phyloP scores from a whole-genome alignment of 30 jellyfish, hydroid and myxozoan species.

The Turritopsis dohrnii region DNA sequence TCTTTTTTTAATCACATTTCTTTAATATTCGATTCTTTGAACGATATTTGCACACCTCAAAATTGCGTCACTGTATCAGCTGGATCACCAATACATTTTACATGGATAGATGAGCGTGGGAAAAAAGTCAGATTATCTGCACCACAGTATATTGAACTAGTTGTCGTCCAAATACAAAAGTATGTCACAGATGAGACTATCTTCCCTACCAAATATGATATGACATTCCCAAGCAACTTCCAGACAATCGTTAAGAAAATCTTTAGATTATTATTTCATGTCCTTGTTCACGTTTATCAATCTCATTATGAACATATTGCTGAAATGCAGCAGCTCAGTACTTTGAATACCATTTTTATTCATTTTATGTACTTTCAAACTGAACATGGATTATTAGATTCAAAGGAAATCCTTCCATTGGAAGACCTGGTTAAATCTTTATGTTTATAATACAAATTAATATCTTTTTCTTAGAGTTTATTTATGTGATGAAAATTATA shows the following conservation, averaged over 20 bases:
- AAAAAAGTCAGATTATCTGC: conserved; percentile 91
- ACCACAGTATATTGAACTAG: conserved; percentile 90
- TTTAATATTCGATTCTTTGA: conserved; percentile 62
- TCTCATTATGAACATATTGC: conserved; percentile 61
- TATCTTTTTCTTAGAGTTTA: background rate
- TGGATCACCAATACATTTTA: conserved; percentile 72
- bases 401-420: conserved; percentile 80
- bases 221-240: conserved; percentile 68
- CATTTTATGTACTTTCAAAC: conserved; percentile 96
- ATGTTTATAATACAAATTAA: conserved; percentile 33
- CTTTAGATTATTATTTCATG: conserved; percentile 84
- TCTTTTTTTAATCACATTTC: conserved; percentile 85
- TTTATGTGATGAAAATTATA: background rate
- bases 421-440: conserved; percentile 88
- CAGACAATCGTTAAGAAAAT: conserved; percentile 57
- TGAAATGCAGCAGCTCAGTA: conserved; percentile 49
- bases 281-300: conserved; percentile 81
- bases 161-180: conserved; percentile 68
- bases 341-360: conserved; percentile 73
- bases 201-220: conserved; percentile 93
- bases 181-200: conserved; percentile 82
- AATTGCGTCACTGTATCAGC: conserved; percentile 64
- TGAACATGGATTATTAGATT: conserved; percentile 78
- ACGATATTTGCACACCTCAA: conserved; percentile 75
- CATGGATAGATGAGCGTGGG: conserved; percentile 96